Evolutionary conservation across 2,888 invertebrate species (phyloP).

Genomic region (Andrena marginata): DNA sequence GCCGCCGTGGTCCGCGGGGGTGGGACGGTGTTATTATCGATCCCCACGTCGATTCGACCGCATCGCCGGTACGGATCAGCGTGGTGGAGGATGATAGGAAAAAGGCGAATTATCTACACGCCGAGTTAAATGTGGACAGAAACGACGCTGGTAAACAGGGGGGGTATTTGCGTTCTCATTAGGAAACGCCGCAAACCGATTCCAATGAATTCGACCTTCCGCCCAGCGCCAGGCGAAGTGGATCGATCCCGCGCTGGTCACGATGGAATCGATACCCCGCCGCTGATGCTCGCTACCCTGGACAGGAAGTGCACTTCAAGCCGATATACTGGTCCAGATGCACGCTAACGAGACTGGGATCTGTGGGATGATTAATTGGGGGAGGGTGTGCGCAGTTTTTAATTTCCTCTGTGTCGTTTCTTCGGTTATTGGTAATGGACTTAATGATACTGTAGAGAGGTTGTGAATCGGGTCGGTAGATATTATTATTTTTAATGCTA

Average conservation of each 20-base stretch:
- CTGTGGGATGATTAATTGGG: conserved; percentile 46
- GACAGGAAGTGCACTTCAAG: conserved; percentile 40
- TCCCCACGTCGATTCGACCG: not conserved
- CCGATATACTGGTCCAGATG: conserved; percentile 43
- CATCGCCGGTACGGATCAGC: conserved; percentile 18
- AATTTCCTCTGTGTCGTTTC: too few species aligned
- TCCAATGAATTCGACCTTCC: conserved; percentile 34
- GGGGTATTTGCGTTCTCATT: conserved; percentile 65
- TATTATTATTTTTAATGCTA: too few species aligned
- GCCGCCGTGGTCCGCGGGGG: not conserved
- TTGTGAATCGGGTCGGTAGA: too few species aligned
- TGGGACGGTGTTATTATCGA: conserved; percentile 18
- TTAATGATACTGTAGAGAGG: too few species aligned
- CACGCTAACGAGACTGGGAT: conserved; percentile 48
- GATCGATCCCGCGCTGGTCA: conserved; percentile 42
- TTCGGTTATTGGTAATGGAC: too few species aligned
- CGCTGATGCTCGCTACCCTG: conserved; percentile 7
- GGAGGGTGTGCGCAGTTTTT: not conserved
- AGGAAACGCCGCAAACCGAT: conserved; percentile 57
- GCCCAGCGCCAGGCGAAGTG: not conserved
- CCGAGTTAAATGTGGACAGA: conserved; percentile 33
- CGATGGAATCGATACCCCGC: conserved; percentile 25
- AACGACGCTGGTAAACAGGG: conserved; percentile 27
- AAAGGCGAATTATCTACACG: conserved; percentile 31
- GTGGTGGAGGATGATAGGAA: conserved; percentile 35